These are phyloP conservation scores for Teleogryllus occipitalis DNA, from an alignment of 1,140 invertebrate genomes.

Conservation along the genomic window DNA sequence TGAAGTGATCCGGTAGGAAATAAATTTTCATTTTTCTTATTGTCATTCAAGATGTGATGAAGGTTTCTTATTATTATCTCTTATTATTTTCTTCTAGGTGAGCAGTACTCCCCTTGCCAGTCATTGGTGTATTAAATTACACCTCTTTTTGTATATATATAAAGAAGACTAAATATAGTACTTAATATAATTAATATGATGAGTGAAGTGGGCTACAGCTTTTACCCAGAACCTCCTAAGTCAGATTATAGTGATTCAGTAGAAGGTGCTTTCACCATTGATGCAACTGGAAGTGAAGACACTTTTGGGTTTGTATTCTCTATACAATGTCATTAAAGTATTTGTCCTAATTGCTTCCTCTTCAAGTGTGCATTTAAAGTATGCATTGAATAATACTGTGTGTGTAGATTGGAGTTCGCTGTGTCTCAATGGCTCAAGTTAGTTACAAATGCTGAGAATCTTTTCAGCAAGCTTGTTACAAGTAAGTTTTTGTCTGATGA, in stretches of 20 bases:
- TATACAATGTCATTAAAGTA: not conserved
- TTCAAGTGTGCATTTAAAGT: not conserved
- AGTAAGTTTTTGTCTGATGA: conserved; percentile 52
- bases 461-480: conserved; percentile 58
- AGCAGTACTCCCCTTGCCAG: too few relatives aligned
- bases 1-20: too few relatives aligned
- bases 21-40: too few relatives aligned
- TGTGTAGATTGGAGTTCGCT: conserved; percentile 57
- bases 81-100: too few relatives aligned
- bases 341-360: not conserved
- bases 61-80: too few relatives aligned
- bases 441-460: conserved; percentile 71
- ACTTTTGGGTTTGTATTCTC: not conserved
- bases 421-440: conserved; percentile 72
- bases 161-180: too few relatives aligned
- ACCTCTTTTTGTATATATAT: too few relatives aligned
- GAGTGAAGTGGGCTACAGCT: not conserved
- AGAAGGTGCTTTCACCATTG: not conserved
- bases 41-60: too few relatives aligned
- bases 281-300: not conserved
- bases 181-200: not conserved
- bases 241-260: conserved; percentile 1
- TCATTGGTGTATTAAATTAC: too few relatives aligned
- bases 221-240: not conserved
- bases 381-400: not conserved